A percentile compares a stretch with the other conserved stretches of the same genome.
Conservation (phyloP, 2,113 vertebrate genomes). For the Oryctolagus cuniculus region mOryCun1.1 NC_091437.1:58252001-58252500, state of each 20-base stretch:
- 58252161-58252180: no score
- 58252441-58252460: neutral
- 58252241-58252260: neutral
- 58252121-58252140: neutral
- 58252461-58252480: constrained; percentile 23
- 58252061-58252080: accelerated
- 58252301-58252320: neutral
- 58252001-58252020: neutral
- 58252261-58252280: neutral
- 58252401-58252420: neutral
- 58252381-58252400: neutral
- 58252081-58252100: neutral
- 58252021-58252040: no score
- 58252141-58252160: neutral
- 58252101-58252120: neutral
- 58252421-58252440: neutral
- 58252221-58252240: no score
- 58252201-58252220: neutral
- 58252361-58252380: neutral
- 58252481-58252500: neutral
- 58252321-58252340: neutral
- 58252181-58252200: neutral
- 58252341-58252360: neutral
- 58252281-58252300: accelerated
- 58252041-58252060: no score